Percentiles rank a stretch among this genome's conserved stretches.
Conservation (phyloP, 2,113 vertebrate species). For the Bothrops jararaca region DNA sequence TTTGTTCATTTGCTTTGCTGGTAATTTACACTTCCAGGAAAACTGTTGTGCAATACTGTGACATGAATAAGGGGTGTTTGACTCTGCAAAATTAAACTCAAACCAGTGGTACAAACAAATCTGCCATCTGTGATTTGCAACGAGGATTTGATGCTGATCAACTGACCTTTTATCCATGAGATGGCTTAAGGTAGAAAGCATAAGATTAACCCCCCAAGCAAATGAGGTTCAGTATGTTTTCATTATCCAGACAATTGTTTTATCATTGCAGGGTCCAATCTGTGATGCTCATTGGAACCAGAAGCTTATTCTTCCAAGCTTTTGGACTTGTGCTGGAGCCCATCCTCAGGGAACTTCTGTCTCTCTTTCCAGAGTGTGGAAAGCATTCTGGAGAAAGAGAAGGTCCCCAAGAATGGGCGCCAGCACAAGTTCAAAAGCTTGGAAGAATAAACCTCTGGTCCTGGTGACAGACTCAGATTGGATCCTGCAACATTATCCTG, state of each 20-base stretch:
- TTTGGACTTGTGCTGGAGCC: not conserved
- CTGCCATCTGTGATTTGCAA: slow-evolving; percentile 51
- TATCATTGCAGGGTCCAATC: not conserved
- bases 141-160: slow-evolving; percentile 42
- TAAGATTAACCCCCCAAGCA: not conserved
- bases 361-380: not conserved
- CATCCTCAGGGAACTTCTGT: not conserved
- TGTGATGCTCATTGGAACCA: not conserved
- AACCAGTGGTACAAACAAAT: slow-evolving; percentile 38
- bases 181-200: slow-evolving; percentile 35
- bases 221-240: not conserved
- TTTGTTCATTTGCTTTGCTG: slow-evolving; percentile 50
- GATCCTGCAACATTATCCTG: not conserved
- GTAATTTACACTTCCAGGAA: slow-evolving; percentile 59
- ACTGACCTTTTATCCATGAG: slow-evolving; percentile 42
- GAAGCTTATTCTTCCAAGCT: not conserved
- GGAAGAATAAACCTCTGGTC: not conserved
- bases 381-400: too few relatives aligned
- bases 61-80: slow-evolving; percentile 50
- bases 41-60: slow-evolving; percentile 49
- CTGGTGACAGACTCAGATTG: not conserved
- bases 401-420: too few relatives aligned
- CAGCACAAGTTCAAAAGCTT: not conserved
- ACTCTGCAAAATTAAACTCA: slow-evolving; percentile 59
- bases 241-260: not conserved